Base-by-base conservation (phyloP, 2,888 invertebrate genomes). In the Polydrusus pterygomalis region DNA sequence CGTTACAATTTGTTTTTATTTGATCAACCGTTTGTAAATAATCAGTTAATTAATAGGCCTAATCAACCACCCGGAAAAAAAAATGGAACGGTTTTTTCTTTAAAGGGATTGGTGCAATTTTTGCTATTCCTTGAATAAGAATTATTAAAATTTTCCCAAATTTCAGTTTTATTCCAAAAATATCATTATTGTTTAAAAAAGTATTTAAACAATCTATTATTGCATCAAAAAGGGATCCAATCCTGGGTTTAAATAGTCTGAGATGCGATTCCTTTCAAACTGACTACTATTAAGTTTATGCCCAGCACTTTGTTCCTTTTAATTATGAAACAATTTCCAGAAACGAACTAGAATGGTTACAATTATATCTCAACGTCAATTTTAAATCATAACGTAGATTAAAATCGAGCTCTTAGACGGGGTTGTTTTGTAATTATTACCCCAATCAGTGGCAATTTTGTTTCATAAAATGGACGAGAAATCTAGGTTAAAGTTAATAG, bases 381-480 rank as follows among this genome's bases (percentile, higher is more conserved):
- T 67, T 54, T 18, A 40, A 67, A 54, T 67, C 54, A 67, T 54
- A 67, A 54, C 40, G 67, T 67, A 67, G 38, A 67, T 67, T 67
- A 67, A 65, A 67, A 67, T 67, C 67, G 38, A 51, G 54, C 40
- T 34, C 18, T 54, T 40, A 67, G 51, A 54, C 34, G 67, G 8
- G 20, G 67, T 67, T 51, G 40, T 67, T 30, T 40, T 67, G 67
- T 51, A 67, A 67, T 67, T 67, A 67, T 67, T 67, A 67, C 64
- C 20, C 49, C 67, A 67, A 54, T 67, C 67, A 51, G 40, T 67
- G 38, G 54, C 67, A 67, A 67, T 54, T 67, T 67, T 54, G 51
- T 54, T 49, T 67, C 13, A 67, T 67, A 38, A 17, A 38, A 38
- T 54, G 54, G 34, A 51, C 54, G 54, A 54, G 51, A 38, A 56